These are phyloP conservation scores for Xanthia icteritia DNA, from an alignment of 2,888 invertebrate species.

Conservation along the genomic window DNA sequence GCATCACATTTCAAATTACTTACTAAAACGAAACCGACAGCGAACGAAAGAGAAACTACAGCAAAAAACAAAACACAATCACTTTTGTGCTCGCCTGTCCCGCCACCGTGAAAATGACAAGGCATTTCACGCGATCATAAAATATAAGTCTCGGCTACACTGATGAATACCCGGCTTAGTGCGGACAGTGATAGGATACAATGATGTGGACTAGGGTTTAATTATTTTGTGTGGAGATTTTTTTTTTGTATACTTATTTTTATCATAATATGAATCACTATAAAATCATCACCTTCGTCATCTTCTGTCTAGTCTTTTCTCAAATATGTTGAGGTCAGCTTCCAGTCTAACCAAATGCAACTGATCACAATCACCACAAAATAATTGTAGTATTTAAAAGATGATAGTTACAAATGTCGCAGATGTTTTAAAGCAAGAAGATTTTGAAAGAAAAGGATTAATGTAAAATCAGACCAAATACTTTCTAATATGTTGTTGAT, in stretches of 20 bases:
- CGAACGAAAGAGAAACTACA: slow-evolving; percentile 10
- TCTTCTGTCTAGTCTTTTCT: too few relatives aligned
- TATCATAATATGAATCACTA: neutral
- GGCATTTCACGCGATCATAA: slow-evolving; percentile 75
- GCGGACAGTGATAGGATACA: slow-evolving; percentile 49
- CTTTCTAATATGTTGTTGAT: too few relatives aligned
- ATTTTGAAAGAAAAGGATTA: too few relatives aligned
- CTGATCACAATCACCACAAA: too few relatives aligned
- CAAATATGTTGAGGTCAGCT: neutral
- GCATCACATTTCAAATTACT: slow-evolving; percentile 27
- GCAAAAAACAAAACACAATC: slow-evolving; percentile 22
- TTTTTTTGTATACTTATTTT: neutral
- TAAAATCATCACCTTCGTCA: too few relatives aligned
- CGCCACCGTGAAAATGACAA: slow-evolving; percentile 75
- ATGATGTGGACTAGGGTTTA: slow-evolving; percentile 42
- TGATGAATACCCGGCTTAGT: slow-evolving; percentile 65
- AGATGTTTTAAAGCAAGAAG: too few relatives aligned
- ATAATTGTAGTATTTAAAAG: too few relatives aligned
- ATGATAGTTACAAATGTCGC: too few relatives aligned
- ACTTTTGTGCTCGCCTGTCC: slow-evolving; percentile 44
- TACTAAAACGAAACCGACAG: slow-evolving; percentile 17
- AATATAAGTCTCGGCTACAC: slow-evolving; percentile 68
- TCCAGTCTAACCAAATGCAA: neutral
- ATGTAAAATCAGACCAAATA: too few relatives aligned
- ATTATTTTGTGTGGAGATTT: slow-evolving; percentile 21